Conservation (phyloP, 2,888 invertebrate genomes). For the Unio pictorum region DNA sequence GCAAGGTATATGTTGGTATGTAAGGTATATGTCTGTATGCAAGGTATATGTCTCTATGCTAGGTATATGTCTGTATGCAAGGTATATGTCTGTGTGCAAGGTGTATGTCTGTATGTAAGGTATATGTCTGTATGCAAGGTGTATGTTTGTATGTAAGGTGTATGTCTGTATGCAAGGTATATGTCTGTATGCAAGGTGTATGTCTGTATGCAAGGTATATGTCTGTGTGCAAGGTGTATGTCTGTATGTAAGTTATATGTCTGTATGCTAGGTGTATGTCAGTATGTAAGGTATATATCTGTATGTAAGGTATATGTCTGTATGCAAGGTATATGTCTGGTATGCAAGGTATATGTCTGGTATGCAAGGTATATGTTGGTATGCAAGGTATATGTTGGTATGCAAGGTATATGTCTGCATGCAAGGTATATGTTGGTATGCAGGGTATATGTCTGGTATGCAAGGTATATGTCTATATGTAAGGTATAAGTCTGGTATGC, state of each 20-base stretch:
- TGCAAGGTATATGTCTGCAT: conserved; percentile 9
- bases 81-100: too few relatives aligned
- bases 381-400: conserved; percentile 18
- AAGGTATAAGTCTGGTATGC: conserved; percentile 12
- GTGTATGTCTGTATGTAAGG: too few relatives aligned
- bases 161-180: too few relatives aligned
- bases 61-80: conserved; percentile 2
- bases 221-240: background rate
- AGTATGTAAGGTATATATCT: conserved; percentile 26
- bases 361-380: conserved; percentile 5
- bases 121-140: conserved; percentile 26
- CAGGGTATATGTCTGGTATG: too few relatives aligned
- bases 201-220: conserved; percentile 36
- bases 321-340: too few relatives aligned
- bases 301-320: conserved; percentile 9
- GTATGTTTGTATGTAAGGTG: conserved; percentile 9
- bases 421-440: too few relatives aligned
- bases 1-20: conserved; percentile 10
- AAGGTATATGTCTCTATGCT: too few relatives aligned
- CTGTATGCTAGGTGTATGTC: background rate
- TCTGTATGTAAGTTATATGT: too few relatives aligned
- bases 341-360: too few relatives aligned
- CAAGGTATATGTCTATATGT: conserved; percentile 12
- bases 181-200: too few relatives aligned
- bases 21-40: too few relatives aligned